A percentile compares a stretch with the other conserved stretches of the same genome.
Evolutionary conservation across 2,797 vertebrate genomes (phyloP).

Genomic region (Parambassis ranga): DNA sequence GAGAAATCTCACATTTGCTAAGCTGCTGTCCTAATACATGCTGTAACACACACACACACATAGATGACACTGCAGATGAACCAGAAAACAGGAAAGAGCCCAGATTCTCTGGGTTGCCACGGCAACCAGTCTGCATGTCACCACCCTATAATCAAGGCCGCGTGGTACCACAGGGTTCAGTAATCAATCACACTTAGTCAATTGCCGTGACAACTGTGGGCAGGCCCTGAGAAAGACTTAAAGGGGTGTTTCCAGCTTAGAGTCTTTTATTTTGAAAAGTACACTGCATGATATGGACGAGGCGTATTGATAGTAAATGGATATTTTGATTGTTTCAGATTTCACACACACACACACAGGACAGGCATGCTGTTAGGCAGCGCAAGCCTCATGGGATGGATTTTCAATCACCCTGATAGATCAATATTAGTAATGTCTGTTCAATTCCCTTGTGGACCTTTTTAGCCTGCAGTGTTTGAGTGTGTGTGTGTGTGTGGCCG

Average conservation of each 20-base stretch:
- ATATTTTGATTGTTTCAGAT: too few species aligned
- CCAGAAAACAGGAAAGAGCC: background rate
- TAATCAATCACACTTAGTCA: slow-evolving; percentile 27
- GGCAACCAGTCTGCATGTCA: slow-evolving; percentile 25
- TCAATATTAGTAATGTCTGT: slow-evolving; percentile 5
- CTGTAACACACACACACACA: too few species aligned
- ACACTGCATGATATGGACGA: too few species aligned
- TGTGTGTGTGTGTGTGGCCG: background rate
- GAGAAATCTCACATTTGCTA: too few species aligned
- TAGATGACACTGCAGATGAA: background rate
- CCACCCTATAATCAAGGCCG: slow-evolving; percentile 14
- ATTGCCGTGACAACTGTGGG: background rate
- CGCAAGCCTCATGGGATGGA: background rate
- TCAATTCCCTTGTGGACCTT: background rate
- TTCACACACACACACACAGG: background rate
- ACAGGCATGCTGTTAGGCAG: background rate
- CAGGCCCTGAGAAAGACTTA: background rate
- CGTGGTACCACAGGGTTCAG: background rate
- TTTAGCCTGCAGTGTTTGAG: background rate
- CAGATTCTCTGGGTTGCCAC: slow-evolving; percentile 12
- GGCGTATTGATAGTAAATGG: background rate
- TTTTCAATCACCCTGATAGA: slow-evolving; percentile 41
- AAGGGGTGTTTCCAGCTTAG: background rate
- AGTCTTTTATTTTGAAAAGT: slow-evolving; percentile 5
- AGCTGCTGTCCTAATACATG: too few species aligned